Evolutionary conservation across 2,797 vertebrate genomes (phyloP), one percentile per base, ranked within the genome.

Genomic region (Oceanodroma leucorhoa): DNA sequence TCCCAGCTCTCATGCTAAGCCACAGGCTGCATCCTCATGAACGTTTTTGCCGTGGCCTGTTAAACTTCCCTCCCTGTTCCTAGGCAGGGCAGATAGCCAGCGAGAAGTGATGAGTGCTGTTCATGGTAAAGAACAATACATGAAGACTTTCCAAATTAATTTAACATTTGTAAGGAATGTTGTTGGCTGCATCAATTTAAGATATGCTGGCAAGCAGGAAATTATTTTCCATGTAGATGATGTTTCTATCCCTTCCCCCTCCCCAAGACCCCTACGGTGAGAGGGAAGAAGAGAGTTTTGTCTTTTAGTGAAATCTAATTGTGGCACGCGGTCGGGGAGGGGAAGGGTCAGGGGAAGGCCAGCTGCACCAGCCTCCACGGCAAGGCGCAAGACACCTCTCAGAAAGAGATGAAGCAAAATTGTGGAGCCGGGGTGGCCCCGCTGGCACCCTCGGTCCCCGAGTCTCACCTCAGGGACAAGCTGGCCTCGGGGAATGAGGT

Each of bases 131-230:
- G 93, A 96, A 97, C 96, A 96, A 97, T 96, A 93, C 58, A 96
- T 64, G 94, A 97, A 94, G 92, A 96, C 96, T 93, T 96, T 95
- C 95, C 97, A 98, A 97, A 98, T 97, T 97, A 97, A 97, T 97
- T 97, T 97, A 97, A 97, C 96, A 96, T 96, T 97, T 58, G 3
- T 80, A 91, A 96, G 89, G 91, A 97, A 95, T 95, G 84, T 80
- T 96, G 94, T 90, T 91, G 94, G 95, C 93, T 94, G 76, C 94
- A 96, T 97, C 94, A 96, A 78, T 97, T 97, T 97, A 80, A 97
- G 94, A 96, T 90, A 95, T 0, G 6, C 89, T 97, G 90, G 89
- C 96, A 97, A 97, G 97, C 41, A 94, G 97, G 96, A 97, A 97
- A 97, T 97, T 96, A 95, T 97, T 96, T 97, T 96, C 94, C 91